These are phyloP conservation scores for Planococcus citri DNA, from an alignment of 1,140 invertebrate genomes.

Conservation along the genomic window DNA sequence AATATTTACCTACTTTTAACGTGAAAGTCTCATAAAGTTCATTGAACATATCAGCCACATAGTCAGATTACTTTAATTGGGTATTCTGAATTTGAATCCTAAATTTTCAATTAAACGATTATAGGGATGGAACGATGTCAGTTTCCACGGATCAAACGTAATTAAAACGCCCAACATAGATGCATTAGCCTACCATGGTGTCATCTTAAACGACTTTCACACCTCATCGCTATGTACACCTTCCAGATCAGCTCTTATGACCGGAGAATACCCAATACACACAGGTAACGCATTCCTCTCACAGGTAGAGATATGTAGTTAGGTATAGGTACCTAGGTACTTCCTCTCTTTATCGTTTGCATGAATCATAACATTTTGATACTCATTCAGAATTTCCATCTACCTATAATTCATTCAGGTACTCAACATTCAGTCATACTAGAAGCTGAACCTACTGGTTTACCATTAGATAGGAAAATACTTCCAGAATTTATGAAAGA, in stretches of 20 bases:
- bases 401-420: conserved; percentile 36
- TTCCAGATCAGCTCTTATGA: conserved; percentile 46
- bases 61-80: too few species aligned
- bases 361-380: too few species aligned
- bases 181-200: conserved; percentile 46
- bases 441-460: conserved; percentile 55
- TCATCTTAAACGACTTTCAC: conserved; percentile 70
- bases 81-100: too few species aligned
- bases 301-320: too few species aligned
- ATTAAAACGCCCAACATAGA: conserved; percentile 55
- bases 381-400: too few species aligned
- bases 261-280: conserved; percentile 67
- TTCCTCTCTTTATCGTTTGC: too few species aligned
- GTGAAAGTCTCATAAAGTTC: too few species aligned
- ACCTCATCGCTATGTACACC: conserved; percentile 67
- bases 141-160: conserved; percentile 56
- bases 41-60: too few species aligned
- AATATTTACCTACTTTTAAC: too few species aligned
- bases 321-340: too few species aligned
- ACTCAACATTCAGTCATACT: conserved; percentile 65
- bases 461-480: conserved; percentile 54
- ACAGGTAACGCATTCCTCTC: conserved; percentile 41
- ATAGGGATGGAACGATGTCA: conserved; percentile 59
- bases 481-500: conserved; percentile 62
- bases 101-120: too few species aligned